Evolutionary conservation across 2,888 invertebrate genomes (phyloP).

Genomic region (Cantharis nigra): DNA sequence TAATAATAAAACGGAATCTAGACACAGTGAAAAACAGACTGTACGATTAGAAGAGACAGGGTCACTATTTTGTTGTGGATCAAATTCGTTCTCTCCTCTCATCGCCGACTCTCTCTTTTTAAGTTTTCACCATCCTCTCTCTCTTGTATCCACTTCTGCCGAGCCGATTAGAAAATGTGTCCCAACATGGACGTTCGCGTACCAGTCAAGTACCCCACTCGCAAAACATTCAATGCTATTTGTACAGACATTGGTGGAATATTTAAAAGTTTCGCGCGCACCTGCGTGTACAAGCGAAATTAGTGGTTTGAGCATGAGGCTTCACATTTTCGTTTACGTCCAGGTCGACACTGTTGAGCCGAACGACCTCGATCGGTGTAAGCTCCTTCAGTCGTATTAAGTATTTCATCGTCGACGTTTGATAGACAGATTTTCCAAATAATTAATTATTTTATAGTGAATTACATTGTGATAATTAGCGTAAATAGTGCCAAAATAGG

Average conservation of each 20-base stretch:
- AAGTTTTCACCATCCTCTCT: conserved; percentile 58
- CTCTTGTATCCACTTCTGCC: conserved; percentile 55
- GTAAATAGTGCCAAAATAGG: conserved; percentile 58
- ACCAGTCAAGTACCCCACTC: conserved; percentile 42
- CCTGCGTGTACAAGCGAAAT: conserved; percentile 16
- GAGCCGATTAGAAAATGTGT: conserved; percentile 45
- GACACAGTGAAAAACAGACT: conserved; percentile 56
- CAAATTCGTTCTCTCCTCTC: conserved; percentile 59
- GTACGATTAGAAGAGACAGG: conserved; percentile 57
- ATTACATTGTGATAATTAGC: conserved; percentile 56
- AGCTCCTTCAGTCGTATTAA: conserved; percentile 54
- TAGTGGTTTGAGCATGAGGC: conserved; percentile 47
- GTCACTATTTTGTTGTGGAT: conserved; percentile 60
- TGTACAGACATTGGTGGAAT: conserved; percentile 44
- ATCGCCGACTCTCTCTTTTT: conserved; percentile 55
- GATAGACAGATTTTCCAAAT: conserved; percentile 49
- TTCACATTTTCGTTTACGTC: conserved; percentile 38
- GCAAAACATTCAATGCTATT: conserved; percentile 45
- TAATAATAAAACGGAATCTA: conserved; percentile 50
- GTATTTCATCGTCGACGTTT: conserved; percentile 50
- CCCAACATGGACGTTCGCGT: conserved; percentile 44
- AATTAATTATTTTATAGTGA: conserved; percentile 50
- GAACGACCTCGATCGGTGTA: conserved; percentile 39
- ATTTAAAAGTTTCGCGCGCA: conserved; percentile 31
- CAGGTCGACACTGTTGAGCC: conserved; percentile 34